phyloP scores from a whole-genome alignment of 1,140 invertebrate genomes.

The Brachionus plicatilis region DNA sequence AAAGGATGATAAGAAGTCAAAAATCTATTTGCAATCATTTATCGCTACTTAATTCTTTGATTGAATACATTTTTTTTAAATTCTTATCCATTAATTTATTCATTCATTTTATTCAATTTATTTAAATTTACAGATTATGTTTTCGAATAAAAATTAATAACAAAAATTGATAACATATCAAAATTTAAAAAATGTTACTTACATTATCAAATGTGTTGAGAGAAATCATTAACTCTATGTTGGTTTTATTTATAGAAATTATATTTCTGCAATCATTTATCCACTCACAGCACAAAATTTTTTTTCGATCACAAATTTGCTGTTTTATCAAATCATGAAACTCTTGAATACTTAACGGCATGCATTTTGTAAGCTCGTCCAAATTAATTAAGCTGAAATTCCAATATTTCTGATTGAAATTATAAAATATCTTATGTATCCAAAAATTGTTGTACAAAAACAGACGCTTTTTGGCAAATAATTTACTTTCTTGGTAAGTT shows the following conservation, averaged over 20 bases:
- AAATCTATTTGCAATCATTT: too few species aligned
- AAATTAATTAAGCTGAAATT: conserved; percentile 1
- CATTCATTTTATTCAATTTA: too few species aligned
- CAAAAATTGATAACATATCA: too few species aligned
- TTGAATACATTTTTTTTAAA: too few species aligned
- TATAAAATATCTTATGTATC: conserved; percentile 1
- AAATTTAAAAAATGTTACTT: neutral
- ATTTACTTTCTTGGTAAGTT: conserved; percentile 59
- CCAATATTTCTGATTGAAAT: conserved; percentile 1
- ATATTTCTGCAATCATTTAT: neutral
- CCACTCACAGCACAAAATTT: neutral
- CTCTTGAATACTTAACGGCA: neutral
- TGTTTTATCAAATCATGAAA: neutral
- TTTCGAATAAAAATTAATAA: too few species aligned
- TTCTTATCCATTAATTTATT: too few species aligned
- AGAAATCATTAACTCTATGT: neutral
- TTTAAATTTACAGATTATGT: too few species aligned
- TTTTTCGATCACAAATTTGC: neutral
- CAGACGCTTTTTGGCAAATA: conserved; percentile 63
- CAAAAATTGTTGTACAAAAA: conserved; percentile 60
- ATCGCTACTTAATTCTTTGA: too few species aligned
- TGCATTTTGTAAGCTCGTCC: neutral
- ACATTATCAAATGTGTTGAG: neutral
- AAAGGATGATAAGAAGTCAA: too few species aligned
- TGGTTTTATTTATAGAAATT: neutral